Evolutionary conservation across 2,797 vertebrate genomes (phyloP), one percentile per base, ranked within the genome.

Genomic region (Decapterus maruadsi): DNA sequence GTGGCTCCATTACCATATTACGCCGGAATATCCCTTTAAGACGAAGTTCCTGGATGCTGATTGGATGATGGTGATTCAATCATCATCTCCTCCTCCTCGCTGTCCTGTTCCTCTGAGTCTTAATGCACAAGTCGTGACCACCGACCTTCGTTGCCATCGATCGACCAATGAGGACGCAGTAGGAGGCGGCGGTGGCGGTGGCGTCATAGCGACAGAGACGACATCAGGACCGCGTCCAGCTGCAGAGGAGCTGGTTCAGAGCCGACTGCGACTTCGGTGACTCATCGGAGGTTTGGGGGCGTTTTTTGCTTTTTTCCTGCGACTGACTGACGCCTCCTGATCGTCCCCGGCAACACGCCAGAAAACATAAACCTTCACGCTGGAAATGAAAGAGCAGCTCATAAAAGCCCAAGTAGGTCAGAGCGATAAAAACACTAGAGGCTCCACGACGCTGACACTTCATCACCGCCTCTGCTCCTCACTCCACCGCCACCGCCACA

Each of bases 41-140:
- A 26, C 26, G 26, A 26, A 1, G 31, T 34, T 34, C 31, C 31
- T 34, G 31, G 31, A 34, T 34, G 31, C 31, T 34, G 31, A 34
- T 34, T 34, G 31, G 31, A 5, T 34, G 31, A 34, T 5, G 31
- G 31, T 34, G 31, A 34, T 34, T 34, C 31, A 34, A 9, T 60
- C 59, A 34, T 6, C 60, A 19, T 38, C 22, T 64, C 51, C 51
- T n/a, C 51, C 38, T 38, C 38, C 38, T 38, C 38, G 1, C 9
- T 6, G 2, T 40, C 38, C 38, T 40, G 31, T 34, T 34, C 31
- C 10, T 57, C 72, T 13, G 1, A 80, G 70, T 54, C 79, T 72
- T 84, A 86, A 85, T 85, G 85, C 70, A 82, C 42, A 56, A 77
- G 70, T 77, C 81, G 1, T 63, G 17, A 78, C 86, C 70, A 1